phyloP scores from a whole-genome alignment of 2,113 vertebrate species.

The Callionymus lyra region DNA sequence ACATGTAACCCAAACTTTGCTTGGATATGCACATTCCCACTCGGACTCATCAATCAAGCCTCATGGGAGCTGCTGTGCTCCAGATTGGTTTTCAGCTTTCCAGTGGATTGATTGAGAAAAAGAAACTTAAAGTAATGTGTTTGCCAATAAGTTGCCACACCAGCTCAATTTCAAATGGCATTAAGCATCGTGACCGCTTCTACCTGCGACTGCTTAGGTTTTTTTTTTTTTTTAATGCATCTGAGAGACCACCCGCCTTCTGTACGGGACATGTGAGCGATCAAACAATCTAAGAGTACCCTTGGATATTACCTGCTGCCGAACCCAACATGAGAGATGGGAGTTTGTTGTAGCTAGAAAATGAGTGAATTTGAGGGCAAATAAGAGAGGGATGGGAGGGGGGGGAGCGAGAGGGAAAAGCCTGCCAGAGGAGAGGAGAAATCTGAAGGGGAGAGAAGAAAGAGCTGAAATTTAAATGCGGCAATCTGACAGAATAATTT shows the following conservation, averaged over 20 bases:
- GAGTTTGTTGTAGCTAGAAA: conserved; percentile 28
- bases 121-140: conserved; percentile 65
- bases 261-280: conserved; percentile 43
- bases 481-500: conserved; percentile 68
- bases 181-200: conserved; percentile 45
- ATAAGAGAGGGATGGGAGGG: conserved; percentile 4
- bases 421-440: conserved; percentile 19
- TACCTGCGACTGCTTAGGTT: conserved; percentile 31
- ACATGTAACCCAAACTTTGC: conserved; percentile 55
- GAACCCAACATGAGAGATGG: conserved; percentile 35
- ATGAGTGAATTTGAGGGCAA: conserved; percentile 24
- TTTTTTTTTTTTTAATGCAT: conserved; percentile 25
- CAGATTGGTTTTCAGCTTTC: conserved; percentile 66
- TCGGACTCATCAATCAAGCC: conserved; percentile 60
- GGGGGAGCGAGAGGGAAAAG: conserved; percentile 15
- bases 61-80: conserved; percentile 49
- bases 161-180: conserved; percentile 47
- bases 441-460: conserved; percentile 45
- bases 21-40: conserved; percentile 62
- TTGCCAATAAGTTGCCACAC: conserved; percentile 62
- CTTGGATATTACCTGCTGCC: conserved; percentile 40
- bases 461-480: conserved; percentile 55
- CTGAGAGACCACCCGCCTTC: conserved; percentile 29
- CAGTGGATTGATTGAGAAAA: conserved; percentile 65
- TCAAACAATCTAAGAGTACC: conserved; percentile 43